Evolutionary conservation across 1,140 invertebrate species (phyloP).

Genomic region (Rhysida immarginata): DNA sequence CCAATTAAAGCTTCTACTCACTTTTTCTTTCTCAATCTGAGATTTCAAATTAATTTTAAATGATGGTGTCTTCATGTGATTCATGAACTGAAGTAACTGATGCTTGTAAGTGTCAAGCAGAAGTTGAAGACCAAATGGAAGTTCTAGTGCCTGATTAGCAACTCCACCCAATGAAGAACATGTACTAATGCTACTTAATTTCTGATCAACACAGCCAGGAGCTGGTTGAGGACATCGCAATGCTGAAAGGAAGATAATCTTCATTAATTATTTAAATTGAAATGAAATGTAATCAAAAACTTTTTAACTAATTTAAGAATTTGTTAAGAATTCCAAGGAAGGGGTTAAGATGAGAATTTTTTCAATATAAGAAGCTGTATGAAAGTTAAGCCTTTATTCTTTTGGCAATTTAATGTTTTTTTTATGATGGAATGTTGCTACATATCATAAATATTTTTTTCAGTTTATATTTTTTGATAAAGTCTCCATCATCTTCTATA

Average conservation of each 20-base stretch:
- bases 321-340: too few species aligned
- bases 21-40: constrained; percentile 68
- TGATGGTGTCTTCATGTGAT: constrained; percentile 58
- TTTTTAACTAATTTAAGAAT: too few species aligned
- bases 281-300: too few species aligned
- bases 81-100: constrained; percentile 64
- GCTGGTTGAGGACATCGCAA: constrained; percentile 42
- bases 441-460: too few species aligned
- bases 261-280: too few species aligned
- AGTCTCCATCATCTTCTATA: too few species aligned
- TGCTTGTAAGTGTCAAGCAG: constrained; percentile 65
- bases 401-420: too few species aligned
- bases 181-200: constrained; percentile 55
- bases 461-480: too few species aligned
- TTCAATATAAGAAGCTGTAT: too few species aligned
- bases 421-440: too few species aligned
- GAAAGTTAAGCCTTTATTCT: too few species aligned
- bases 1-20: constrained; percentile 15
- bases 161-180: constrained; percentile 1
- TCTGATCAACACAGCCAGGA: constrained; percentile 77
- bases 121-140: constrained; percentile 70
- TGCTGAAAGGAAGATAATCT: neutral
- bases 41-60: constrained; percentile 53
- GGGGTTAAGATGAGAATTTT: too few species aligned
- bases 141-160: constrained; percentile 33